These are phyloP conservation scores for Suricata suricatta DNA, from an alignment of 2,113 vertebrate species.

Conservation along the genomic window DNA sequence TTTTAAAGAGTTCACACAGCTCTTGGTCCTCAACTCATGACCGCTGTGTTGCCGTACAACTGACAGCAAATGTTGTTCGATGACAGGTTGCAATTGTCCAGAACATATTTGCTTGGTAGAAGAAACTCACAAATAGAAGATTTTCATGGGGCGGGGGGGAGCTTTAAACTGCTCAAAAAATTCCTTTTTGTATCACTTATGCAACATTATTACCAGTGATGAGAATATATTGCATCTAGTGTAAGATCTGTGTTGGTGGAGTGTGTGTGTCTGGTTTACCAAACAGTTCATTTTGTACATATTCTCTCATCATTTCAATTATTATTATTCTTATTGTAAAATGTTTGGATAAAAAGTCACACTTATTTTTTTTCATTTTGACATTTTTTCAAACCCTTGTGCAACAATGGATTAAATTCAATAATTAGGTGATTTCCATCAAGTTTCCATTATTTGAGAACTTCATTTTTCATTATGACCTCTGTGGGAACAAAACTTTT, in stretches of 20 bases:
- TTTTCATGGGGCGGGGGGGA: background rate
- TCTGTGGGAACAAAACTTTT: background rate
- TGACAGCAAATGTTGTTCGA: background rate
- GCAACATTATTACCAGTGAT: no score
- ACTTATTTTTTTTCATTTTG: background rate
- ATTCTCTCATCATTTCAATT: background rate
- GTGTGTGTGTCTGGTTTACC: no score
- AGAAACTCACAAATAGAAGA: background rate
- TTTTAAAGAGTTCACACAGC: background rate
- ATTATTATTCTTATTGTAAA: background rate
- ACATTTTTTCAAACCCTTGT: background rate
- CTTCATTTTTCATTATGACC: background rate
- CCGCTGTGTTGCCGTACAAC: background rate
- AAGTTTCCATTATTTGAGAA: background rate
- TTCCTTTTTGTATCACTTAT: background rate
- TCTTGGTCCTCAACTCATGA: background rate
- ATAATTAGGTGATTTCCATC: background rate
- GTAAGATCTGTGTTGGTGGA: background rate
- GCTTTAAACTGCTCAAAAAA: background rate
- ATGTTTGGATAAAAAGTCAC: background rate
- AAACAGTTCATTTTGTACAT: background rate
- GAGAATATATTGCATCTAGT: background rate
- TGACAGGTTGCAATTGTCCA: background rate
- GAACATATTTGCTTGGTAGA: background rate
- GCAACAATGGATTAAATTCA: background rate